Evolutionary conservation across 2,113 vertebrate species (phyloP).

Genomic region (Motacilla tschutschensis): DNA sequence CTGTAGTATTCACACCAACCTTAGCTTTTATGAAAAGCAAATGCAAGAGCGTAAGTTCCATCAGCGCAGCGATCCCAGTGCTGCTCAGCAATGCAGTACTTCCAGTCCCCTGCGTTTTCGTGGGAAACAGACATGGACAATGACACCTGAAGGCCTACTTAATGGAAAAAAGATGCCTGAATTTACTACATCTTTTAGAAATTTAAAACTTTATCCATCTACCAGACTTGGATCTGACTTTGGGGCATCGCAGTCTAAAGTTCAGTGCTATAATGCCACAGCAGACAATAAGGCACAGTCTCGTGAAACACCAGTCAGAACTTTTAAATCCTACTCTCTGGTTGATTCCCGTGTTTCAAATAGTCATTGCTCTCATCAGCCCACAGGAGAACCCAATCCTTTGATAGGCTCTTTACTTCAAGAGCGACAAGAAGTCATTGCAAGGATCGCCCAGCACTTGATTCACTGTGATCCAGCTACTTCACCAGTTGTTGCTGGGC

Average conservation of each 20-base stretch:
- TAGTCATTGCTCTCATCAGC: conserved; percentile 72
- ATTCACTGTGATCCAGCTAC: conserved; percentile 92
- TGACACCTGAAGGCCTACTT: conserved; percentile 64
- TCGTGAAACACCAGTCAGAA: conserved; percentile 75
- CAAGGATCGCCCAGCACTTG: conserved; percentile 94
- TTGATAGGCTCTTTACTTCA: conserved; percentile 94
- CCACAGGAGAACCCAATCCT: conserved; percentile 83
- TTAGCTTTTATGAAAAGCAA: conserved; percentile 81
- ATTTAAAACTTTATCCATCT: conserved; percentile 78
- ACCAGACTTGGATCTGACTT: conserved; percentile 72
- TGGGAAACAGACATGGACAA: conserved; percentile 75
- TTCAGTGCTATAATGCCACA: conserved; percentile 70
- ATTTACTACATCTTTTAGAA: conserved; percentile 75
- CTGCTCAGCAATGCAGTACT: conserved; percentile 57
- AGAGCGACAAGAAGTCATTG: conserved; percentile 95
- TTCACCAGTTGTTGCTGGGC: conserved; percentile 79
- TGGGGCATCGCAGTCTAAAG: conserved; percentile 61
- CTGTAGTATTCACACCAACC: conserved; percentile 93
- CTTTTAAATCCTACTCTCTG: conserved; percentile 86
- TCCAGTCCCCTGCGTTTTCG: conserved; percentile 74
- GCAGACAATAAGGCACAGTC: conserved; percentile 71
- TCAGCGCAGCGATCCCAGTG: conserved; percentile 38
- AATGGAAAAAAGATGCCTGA: conserved; percentile 69
- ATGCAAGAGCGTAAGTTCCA: conserved; percentile 59
- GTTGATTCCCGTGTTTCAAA: conserved; percentile 70